Evolutionary conservation across 2,113 vertebrate genomes (phyloP), one percentile per base, ranked within the genome.

Genomic region (Miniopterus natalensis): DNA sequence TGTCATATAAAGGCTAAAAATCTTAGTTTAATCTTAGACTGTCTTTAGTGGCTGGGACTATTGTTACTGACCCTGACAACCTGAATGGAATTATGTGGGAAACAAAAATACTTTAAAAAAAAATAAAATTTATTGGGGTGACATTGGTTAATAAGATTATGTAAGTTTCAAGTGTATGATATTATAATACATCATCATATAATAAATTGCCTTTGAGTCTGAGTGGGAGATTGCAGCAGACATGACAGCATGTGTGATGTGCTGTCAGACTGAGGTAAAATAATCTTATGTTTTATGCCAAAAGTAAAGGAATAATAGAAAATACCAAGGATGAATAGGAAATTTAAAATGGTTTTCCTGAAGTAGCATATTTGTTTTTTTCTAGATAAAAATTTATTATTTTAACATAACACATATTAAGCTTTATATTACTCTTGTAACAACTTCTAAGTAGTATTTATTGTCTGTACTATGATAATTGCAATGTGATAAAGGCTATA

Each of bases 341-440:
- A 92, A 59, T 75, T 75, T 55, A 90, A 75, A 77, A 55, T 73
- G 25, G 10, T 63, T 8, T 75, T 59, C n/a, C 61, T 90, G 7
- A 63, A 66, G 61, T 57, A 94, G 17, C 47, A 63, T 94, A 9
- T 84, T 94, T 88, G 29, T 90, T 71, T 80, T 61, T 61, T 83
- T 81, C 47, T 61, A 61, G n/a, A 29, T 88, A 70, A 29, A 18
- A 77, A 25, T 40, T 49, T 55, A 63, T 27, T 47, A 57, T 85
- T 87, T 83, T 89, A 89, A 55, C 40, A 83, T 86, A 57, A 36
- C 36, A 36, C 36, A 36, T 88, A 51, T 59, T 77, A 80, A 75
- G 21, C 40, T 61, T 75, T 77, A 42, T 65, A 87, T 42, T 68
- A 45, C 51, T 71, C 5, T 23, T 86, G 13, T 55, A 65, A 63